These are phyloP conservation scores for Podarcis cretensis DNA, from an alignment of 2,113 vertebrate genomes.

Conservation along the genomic window DNA sequence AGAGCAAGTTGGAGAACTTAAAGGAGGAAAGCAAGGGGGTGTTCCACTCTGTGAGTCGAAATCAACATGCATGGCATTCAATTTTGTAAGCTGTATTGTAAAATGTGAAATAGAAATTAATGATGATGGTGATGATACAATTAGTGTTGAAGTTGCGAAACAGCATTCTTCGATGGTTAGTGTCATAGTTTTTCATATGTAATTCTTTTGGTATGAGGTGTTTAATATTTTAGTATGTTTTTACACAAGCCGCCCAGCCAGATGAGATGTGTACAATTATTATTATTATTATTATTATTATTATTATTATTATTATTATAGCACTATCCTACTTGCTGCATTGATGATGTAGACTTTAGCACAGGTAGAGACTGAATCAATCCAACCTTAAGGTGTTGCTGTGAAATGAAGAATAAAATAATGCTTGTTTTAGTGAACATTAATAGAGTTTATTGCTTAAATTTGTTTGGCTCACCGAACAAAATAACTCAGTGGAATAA, in stretches of 20 bases:
- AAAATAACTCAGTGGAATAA: constrained; percentile 7
- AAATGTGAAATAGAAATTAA: background rate
- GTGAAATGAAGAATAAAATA: background rate
- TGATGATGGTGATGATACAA: too few relatives aligned
- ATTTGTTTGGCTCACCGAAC: background rate
- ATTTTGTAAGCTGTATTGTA: background rate
- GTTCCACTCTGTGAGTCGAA: too few relatives aligned
- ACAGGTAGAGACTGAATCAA: background rate
- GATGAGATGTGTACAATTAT: too few relatives aligned
- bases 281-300: too few relatives aligned
- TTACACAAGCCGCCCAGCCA: too few relatives aligned
- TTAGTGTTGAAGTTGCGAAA: background rate
- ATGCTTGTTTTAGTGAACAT: background rate
- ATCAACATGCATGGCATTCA: too few relatives aligned
- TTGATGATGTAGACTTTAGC: too few relatives aligned
- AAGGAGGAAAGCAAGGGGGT: too few relatives aligned
- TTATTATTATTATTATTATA: too few relatives aligned
- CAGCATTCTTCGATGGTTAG: background rate
- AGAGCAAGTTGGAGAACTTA: too few relatives aligned
- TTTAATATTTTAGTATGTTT: background rate
- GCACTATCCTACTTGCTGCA: too few relatives aligned
- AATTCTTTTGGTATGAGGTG: background rate
- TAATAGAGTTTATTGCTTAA: background rate
- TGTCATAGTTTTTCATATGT: background rate
- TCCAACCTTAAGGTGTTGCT: background rate